These are phyloP conservation scores for Dyspetes luteomarginatus DNA, from an alignment of 2,888 invertebrate genomes.

Conservation along the genomic window DNA sequence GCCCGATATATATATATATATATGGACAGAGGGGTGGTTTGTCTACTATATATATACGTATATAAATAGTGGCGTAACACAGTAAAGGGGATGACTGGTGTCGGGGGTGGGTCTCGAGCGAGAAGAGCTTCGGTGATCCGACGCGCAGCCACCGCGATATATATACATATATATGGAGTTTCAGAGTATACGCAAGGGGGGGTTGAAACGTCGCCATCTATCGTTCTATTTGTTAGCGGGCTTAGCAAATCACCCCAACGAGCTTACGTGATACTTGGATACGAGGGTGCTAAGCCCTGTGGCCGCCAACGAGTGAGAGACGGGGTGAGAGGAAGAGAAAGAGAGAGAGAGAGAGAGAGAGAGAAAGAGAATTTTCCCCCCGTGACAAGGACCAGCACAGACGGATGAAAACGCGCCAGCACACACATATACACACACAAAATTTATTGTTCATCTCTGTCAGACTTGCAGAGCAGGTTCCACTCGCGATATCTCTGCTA, in stretches of 20 bases:
- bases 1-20: constrained; percentile 51
- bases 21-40: constrained; percentile 23
- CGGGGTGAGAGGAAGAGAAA: constrained; percentile 39
- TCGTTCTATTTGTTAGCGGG: constrained; percentile 83
- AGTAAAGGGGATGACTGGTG: constrained; percentile 56
- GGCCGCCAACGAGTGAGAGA: constrained; percentile 52
- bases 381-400: constrained; percentile 13
- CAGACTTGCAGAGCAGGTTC: constrained; percentile 29
- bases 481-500: constrained; percentile 56
- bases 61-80: constrained; percentile 25
- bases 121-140: constrained; percentile 61
- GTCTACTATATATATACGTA: background rate
- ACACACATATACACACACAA: background rate
- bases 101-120: constrained; percentile 52
- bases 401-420: constrained; percentile 62
- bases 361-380: constrained; percentile 11
- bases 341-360: constrained; percentile 55
- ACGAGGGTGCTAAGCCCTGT: constrained; percentile 80
- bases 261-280: constrained; percentile 79
- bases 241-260: constrained; percentile 83
- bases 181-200: constrained; percentile 62
- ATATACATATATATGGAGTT: constrained; percentile 55
- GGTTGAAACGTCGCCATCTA: constrained; percentile 81
- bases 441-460: constrained; percentile 20
- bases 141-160: constrained; percentile 33